These are phyloP conservation scores for Nylanderia fulva DNA, from an alignment of 1,140 invertebrate genomes.

Conservation along the genomic window DNA sequence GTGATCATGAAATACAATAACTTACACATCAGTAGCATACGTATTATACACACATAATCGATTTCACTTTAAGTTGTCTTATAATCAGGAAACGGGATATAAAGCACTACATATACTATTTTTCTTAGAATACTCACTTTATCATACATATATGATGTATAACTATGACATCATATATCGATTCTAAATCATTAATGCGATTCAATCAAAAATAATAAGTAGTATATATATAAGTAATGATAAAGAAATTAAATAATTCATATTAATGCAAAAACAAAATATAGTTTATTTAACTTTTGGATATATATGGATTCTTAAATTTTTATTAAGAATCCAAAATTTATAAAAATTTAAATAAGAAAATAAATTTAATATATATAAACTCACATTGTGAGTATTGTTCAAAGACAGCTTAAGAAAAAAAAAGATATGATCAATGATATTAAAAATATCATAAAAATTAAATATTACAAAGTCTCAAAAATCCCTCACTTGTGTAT, in stretches of 20 bases:
- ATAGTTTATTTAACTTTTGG: neutral
- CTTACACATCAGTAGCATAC: slow-evolving; percentile 5
- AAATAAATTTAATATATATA: slow-evolving; percentile 4
- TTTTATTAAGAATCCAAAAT: neutral
- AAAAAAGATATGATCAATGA: neutral
- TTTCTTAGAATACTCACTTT: neutral
- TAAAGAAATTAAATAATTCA: slow-evolving; percentile 38
- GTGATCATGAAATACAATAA: slow-evolving; percentile 12
- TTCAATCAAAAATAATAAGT: neutral
- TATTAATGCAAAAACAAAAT: neutral
- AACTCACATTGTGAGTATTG: neutral
- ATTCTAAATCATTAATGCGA: slow-evolving; percentile 10
- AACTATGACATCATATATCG: slow-evolving; percentile 2
- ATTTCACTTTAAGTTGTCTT: slow-evolving; percentile 25
- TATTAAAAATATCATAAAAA: neutral
- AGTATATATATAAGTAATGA: no score
- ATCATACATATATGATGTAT: neutral
- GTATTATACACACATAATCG: neutral
- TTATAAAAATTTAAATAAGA: neutral
- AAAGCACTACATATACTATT: slow-evolving; percentile 5
- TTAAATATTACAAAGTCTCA: neutral
- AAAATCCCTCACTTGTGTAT: neutral
- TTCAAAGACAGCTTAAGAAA: neutral
- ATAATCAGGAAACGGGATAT: slow-evolving; percentile 16
- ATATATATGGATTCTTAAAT: neutral